A percentile compares a stretch with the other conserved stretches of the same genome.
phyloP scores from a whole-genome alignment of 2,888 invertebrate genomes.

The Antheraea yamamai region DNA sequence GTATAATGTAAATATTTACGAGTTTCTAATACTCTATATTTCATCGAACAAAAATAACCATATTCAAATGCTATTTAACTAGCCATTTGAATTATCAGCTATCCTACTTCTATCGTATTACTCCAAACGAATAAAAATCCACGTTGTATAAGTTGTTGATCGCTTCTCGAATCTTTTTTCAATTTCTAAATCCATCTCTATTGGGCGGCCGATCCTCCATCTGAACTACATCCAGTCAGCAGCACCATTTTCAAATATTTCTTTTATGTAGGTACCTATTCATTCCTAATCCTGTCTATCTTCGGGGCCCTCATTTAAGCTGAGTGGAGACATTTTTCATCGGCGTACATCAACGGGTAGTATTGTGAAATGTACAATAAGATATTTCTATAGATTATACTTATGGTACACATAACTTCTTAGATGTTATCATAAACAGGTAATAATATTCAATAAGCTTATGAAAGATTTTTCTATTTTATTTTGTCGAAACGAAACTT shows the following conservation, averaged over 20 bases:
- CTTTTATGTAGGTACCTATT: conserved; percentile 42
- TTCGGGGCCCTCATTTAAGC: conserved; percentile 54
- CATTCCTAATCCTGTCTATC: conserved; percentile 52
- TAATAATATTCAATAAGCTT: background rate
- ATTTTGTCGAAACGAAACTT: background rate
- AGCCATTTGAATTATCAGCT: background rate
- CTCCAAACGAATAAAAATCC: conserved; percentile 1
- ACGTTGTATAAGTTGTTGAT: background rate
- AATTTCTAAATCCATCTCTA: conserved; percentile 29
- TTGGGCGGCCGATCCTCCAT: conserved; percentile 19
- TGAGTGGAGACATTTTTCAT: conserved; percentile 57
- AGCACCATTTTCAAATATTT: conserved; percentile 37
- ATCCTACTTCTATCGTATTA: background rate
- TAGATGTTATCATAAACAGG: background rate
- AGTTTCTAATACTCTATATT: background rate
- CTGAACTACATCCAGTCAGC: conserved; percentile 31
- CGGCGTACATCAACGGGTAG: conserved; percentile 43
- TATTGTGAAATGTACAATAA: conserved; percentile 42
- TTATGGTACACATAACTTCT: background rate
- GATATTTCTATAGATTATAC: conserved; percentile 25
- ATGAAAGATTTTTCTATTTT: background rate
- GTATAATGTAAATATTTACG: background rate
- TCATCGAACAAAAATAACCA: background rate
- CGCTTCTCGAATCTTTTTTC: conserved; percentile 25
- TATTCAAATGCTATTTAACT: background rate